Conservation (phyloP, 2,888 invertebrate species). For the Tricholauxania praeusta region DNA sequence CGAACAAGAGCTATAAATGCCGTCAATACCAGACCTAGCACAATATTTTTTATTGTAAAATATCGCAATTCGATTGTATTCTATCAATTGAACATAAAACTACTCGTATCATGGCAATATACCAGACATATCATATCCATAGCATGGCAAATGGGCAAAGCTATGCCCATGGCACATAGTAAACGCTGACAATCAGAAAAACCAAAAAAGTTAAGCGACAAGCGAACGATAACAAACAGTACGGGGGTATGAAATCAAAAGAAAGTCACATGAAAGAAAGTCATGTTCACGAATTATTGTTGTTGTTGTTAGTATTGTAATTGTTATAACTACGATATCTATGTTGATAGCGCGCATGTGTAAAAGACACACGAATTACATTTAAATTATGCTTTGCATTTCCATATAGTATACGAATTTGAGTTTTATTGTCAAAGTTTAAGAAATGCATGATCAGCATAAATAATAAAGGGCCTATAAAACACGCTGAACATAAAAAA, state of each 20-base stretch:
- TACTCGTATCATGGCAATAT: no score
- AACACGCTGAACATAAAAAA: not conserved
- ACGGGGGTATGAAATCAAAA: conserved; percentile 9
- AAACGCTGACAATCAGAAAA: no score
- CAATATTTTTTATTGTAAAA: no score
- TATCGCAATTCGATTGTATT: no score
- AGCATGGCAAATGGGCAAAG: no score
- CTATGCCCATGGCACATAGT: no score
- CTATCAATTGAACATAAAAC: no score
- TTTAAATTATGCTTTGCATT: conserved; percentile 8
- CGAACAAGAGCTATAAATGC: no score
- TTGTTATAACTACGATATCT: not conserved
- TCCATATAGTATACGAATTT: not conserved
- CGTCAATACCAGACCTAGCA: no score
- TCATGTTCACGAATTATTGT: conserved; percentile 1
- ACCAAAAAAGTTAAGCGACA: not conserved
- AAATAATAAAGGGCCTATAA: not conserved
- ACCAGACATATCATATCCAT: no score
- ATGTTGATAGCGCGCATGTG: not conserved
- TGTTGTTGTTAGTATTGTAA: not conserved
- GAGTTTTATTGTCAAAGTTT: not conserved
- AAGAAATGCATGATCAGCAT: conserved; percentile 7
- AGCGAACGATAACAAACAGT: not conserved
- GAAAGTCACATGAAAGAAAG: conserved; percentile 22
- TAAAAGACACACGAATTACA: not conserved